These are phyloP conservation scores for Oplegnathus fasciatus DNA, from an alignment of 2,113 vertebrate species.

Conservation along the genomic window DNA sequence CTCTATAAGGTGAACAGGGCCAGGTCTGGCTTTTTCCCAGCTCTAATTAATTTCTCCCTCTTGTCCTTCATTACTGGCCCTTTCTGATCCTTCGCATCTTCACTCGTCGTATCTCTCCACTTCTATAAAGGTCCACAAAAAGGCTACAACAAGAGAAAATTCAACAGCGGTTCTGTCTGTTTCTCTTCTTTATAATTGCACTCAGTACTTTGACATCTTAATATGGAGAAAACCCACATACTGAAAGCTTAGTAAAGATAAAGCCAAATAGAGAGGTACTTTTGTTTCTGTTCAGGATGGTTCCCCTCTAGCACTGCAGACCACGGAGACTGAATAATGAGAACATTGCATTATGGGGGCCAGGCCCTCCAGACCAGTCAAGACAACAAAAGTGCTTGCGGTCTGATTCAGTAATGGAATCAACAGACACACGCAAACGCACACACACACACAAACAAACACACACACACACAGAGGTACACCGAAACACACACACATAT, in stretches of 20 bases:
- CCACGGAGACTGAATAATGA: conserved; percentile 67
- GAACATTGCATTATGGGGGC: conserved; percentile 73
- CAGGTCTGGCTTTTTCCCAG: conserved; percentile 25
- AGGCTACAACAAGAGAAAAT: background rate
- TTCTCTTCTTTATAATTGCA: background rate
- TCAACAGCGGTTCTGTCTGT: background rate
- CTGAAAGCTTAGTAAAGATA: conserved; percentile 19
- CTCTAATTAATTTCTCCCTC: conserved; percentile 41
- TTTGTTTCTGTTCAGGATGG: conserved; percentile 34
- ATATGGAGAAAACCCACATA: conserved; percentile 5
- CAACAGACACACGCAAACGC: conserved; percentile 32
- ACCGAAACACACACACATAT: background rate
- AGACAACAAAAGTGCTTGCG: conserved; percentile 70
- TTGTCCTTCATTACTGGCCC: conserved; percentile 19
- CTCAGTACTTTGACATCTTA: background rate
- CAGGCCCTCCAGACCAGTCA: conserved; percentile 66
- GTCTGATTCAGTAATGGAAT: conserved; percentile 78
- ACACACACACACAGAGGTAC: background rate
- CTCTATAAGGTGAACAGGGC: conserved; percentile 4
- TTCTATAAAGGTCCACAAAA: background rate
- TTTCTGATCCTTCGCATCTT: conserved; percentile 17
- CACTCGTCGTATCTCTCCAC: background rate
- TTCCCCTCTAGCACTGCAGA: conserved; percentile 53
- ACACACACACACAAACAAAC: conserved; percentile 1
- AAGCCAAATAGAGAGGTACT: conserved; percentile 37